Percentiles rank a stretch among this genome's conserved stretches.
Evolutionary conservation across 2,113 vertebrate genomes (phyloP).

Genomic region (Siniperca knerii): DNA sequence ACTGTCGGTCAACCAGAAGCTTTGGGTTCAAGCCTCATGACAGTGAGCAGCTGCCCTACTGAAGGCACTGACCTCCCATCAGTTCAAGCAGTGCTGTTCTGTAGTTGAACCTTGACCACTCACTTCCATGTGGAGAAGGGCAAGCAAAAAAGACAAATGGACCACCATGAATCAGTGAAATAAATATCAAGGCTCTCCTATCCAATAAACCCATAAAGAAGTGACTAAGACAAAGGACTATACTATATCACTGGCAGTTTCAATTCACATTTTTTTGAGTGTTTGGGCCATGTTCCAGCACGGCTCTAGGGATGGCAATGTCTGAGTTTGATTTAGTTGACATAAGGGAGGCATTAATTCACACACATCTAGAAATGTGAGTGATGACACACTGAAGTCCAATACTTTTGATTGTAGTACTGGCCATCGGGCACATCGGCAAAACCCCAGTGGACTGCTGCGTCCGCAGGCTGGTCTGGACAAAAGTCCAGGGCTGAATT

Average conservation of each 20-base stretch:
- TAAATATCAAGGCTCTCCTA: neutral
- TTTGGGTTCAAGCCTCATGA: slow-evolving; percentile 6
- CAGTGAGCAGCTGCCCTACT: slow-evolving; percentile 7
- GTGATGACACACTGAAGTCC: neutral
- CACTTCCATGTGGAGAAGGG: neutral
- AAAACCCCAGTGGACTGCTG: too few relatives aligned
- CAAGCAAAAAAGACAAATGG: neutral
- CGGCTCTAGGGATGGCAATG: neutral
- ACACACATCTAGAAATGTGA: neutral
- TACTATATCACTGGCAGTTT: neutral
- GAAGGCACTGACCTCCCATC: slow-evolving; percentile 15
- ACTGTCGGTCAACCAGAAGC: slow-evolving; percentile 28
- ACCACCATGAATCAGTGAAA: neutral
- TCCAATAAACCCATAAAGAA: neutral
- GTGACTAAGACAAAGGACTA: neutral
- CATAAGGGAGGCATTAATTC: neutral
- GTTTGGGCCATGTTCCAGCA: neutral
- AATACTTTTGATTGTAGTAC: neutral
- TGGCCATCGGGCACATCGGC: too few relatives aligned
- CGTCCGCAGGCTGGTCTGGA: too few relatives aligned
- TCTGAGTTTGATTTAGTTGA: neutral
- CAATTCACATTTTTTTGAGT: neutral
- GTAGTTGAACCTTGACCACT: neutral
- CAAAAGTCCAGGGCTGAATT: too few relatives aligned
- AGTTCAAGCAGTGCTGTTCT: slow-evolving; percentile 6